Conservation (phyloP, 1,140 invertebrate species). For the Pectinophora gossypiella region DNA sequence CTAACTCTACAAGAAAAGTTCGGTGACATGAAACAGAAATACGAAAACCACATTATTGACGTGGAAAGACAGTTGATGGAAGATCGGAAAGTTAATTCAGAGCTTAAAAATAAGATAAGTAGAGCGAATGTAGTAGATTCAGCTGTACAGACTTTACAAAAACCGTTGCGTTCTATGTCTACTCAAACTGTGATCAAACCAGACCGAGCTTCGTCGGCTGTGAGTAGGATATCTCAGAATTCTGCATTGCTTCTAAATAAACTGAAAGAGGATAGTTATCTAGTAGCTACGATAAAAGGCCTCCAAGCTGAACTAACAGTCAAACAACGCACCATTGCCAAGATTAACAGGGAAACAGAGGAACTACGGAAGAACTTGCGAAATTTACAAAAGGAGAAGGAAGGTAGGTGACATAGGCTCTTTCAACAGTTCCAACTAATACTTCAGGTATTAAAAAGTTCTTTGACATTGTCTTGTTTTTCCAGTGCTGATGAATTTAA, state of each 20-base stretch:
- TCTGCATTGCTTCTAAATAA: slow-evolving; percentile 75
- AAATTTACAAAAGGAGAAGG: slow-evolving; percentile 84
- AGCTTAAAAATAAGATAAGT: slow-evolving; percentile 75
- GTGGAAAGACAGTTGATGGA: slow-evolving; percentile 80
- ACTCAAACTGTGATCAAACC: slow-evolving; percentile 57
- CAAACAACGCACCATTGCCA: slow-evolving; percentile 82
- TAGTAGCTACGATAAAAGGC: slow-evolving; percentile 85
- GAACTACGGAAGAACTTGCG: slow-evolving; percentile 84
- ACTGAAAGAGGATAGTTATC: slow-evolving; percentile 83
- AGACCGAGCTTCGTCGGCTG: slow-evolving; percentile 54
- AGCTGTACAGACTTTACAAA: slow-evolving; percentile 47
- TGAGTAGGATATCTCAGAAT: slow-evolving; percentile 72
- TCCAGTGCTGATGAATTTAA: slow-evolving; percentile 68
- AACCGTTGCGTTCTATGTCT: slow-evolving; percentile 25
- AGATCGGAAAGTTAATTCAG: slow-evolving; percentile 75
- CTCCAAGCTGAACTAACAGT: slow-evolving; percentile 82
- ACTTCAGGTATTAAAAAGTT: neutral
- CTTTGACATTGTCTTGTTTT: slow-evolving; percentile 13
- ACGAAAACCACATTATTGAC: slow-evolving; percentile 83
- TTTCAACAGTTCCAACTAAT: neutral
- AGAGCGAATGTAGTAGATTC: slow-evolving; percentile 40
- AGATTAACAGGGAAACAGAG: slow-evolving; percentile 83
- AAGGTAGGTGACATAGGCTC: slow-evolving; percentile 69
- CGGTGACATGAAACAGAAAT: slow-evolving; percentile 84
- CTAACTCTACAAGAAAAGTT: slow-evolving; percentile 83